Evolutionary conservation across 2,113 vertebrate genomes (phyloP), one percentile per base, ranked within the genome.

Genomic region (Tyto alba): DNA sequence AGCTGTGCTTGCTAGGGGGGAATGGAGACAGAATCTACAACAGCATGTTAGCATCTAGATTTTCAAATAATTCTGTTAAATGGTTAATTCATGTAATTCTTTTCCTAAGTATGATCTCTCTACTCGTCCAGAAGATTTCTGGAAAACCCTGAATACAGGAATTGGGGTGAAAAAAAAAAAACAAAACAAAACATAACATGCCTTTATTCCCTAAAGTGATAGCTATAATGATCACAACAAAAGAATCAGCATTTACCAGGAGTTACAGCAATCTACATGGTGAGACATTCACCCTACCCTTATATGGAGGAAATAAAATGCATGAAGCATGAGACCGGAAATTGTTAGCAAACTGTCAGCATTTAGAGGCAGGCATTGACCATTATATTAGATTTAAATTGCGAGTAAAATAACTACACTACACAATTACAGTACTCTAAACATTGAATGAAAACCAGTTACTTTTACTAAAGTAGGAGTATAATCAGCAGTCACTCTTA

Each of bases 401-500:
- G 92, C 16, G 3, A 67, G 38, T 90, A 82, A 93, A 95, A 93
- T 90, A 87, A 87, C 76, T 73, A 43, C 40, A 66, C 73, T 57
- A 32, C 56, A 66, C 80, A 89, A 92, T 96, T 95, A 95, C 77
- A 79, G 86, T 66, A 82, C 89, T 79, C 94, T 92, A 96, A 97
- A 95, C 92, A 91, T 85, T 89, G 92, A 96, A 95, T 89, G 90
- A 91, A 96, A 97, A 87, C 29, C 89, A 92, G 95, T 95, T 95
- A 79, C 94, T 95, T 96, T 95, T 81, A 82, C 89, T 88, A 50
- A 96, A 97, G 86, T n/a, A 79, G 83, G 69, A 91, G 40, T 79
- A 90, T 95, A 95, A 96, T 91, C 94, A 96, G 96, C 80, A 96
- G 80, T 64, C 90, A 76, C 80, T 93, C 94, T 92, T 93, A 96